These are phyloP conservation scores for Phymanthus crucifer DNA, from an alignment of 92 coral and sea anemone species.

Conservation along the genomic window DNA sequence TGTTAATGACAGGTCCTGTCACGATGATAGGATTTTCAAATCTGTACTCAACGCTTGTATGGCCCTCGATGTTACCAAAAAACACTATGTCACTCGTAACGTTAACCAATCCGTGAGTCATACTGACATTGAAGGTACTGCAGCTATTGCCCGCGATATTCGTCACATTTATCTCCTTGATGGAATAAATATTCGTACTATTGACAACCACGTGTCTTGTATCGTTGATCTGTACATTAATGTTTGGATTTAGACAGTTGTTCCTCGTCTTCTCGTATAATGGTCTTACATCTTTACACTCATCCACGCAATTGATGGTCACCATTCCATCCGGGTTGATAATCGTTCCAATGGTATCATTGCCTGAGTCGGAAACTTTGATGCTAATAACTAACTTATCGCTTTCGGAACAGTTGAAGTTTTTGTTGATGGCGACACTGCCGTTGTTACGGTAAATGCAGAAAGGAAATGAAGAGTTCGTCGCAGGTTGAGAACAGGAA, in stretches of 20 bases:
- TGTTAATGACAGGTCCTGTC: background rate
- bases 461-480: slow-evolving; percentile 5
- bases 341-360: slow-evolving; percentile 7
- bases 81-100: background rate
- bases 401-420: too few species aligned
- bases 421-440: too few species aligned
- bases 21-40: background rate
- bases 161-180: too few species aligned
- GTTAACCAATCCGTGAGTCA: background rate
- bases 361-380: slow-evolving; percentile 21
- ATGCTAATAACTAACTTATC: slow-evolving; percentile 16
- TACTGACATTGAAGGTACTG: background rate
- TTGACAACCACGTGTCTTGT: too few species aligned
- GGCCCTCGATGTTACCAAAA: background rate
- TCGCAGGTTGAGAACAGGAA: slow-evolving; percentile 6
- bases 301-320: background rate
- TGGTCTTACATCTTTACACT: slow-evolving; percentile 10
- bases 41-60: background rate
- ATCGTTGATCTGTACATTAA: background rate
- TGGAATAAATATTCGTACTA: too few species aligned
- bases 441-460: too few species aligned
- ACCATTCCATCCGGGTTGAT: slow-evolving; percentile 14
- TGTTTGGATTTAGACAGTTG: slow-evolving; percentile 3
- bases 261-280: too few species aligned
- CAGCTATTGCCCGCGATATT: background rate